These are phyloP conservation scores for Tiphia femorata DNA, from an alignment of 2,888 invertebrate species.

Conservation along the genomic window DNA sequence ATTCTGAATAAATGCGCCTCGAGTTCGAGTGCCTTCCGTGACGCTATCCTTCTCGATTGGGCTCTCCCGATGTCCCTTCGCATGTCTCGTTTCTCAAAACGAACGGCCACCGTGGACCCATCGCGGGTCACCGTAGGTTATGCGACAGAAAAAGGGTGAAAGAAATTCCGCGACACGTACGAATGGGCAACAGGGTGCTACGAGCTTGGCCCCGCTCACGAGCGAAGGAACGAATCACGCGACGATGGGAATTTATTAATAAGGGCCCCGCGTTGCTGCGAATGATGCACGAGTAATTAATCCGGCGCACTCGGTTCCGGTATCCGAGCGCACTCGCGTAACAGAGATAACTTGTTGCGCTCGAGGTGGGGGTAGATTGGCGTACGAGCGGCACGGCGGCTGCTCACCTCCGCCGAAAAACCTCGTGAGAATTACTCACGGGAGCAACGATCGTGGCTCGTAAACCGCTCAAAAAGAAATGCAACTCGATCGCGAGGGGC, in stretches of 20 bases:
- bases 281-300: constrained; percentile 4
- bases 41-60: too few species aligned
- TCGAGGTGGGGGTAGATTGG: background rate
- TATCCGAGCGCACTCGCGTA: background rate
- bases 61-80: too few species aligned
- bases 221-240: too few species aligned
- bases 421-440: too few species aligned
- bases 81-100: too few species aligned
- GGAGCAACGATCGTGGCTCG: constrained; percentile 1
- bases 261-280: background rate
- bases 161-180: background rate
- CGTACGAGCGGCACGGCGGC: background rate
- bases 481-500: background rate
- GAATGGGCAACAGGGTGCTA: background rate
- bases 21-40: too few species aligned
- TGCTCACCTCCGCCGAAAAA: too few species aligned
- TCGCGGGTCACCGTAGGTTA: constrained; percentile 26
- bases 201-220: background rate
- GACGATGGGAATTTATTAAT: too few species aligned
- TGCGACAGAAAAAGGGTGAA: background rate
- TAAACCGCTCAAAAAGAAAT: background rate
- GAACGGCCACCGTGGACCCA: background rate
- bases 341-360: constrained; percentile 3
- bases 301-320: background rate
- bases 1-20: too few species aligned